Conservation (phyloP, 2,888 invertebrate species). For the Phoenoteleia sp. region DNA sequence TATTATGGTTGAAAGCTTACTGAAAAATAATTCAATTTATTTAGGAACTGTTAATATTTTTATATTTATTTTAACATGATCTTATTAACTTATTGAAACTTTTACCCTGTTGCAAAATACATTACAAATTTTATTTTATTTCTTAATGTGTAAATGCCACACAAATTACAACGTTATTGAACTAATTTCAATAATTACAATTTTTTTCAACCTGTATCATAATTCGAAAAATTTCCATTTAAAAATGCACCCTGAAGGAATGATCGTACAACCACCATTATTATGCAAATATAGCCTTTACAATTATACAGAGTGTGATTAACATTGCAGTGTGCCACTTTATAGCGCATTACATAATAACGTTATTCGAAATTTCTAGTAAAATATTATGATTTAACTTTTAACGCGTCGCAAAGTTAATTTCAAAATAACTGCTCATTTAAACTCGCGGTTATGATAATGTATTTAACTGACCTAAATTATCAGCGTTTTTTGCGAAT, state of each 20-base stretch:
- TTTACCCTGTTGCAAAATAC: too few species aligned
- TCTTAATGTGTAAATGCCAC: too few species aligned
- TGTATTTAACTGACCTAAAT: slow-evolving; percentile 35
- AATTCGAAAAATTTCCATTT: slow-evolving; percentile 18
- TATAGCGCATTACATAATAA: slow-evolving; percentile 44
- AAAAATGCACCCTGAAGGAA: slow-evolving; percentile 19
- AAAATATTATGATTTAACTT: slow-evolving; percentile 55
- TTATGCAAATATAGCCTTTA: slow-evolving; percentile 43
- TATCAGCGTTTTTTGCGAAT: slow-evolving; percentile 9
- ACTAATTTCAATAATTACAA: too few species aligned
- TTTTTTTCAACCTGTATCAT: not conserved
- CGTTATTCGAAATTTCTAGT: slow-evolving; percentile 41
- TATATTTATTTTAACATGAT: too few species aligned
- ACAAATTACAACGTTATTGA: too few species aligned
- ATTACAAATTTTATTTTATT: too few species aligned
- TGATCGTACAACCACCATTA: slow-evolving; percentile 23
- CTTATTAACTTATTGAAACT: too few species aligned
- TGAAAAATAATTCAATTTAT: too few species aligned
- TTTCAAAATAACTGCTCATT: slow-evolving; percentile 50
- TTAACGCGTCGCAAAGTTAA: slow-evolving; percentile 43
- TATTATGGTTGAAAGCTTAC: too few species aligned
- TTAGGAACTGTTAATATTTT: too few species aligned
- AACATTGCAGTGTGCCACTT: slow-evolving; percentile 32
- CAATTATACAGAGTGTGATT: slow-evolving; percentile 43
- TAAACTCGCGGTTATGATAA: slow-evolving; percentile 27